Percentiles rank a stretch among this genome's conserved stretches.
Evolutionary conservation across 1,140 invertebrate genomes (phyloP).

Genomic region (Meloidogyne floridensis): DNA sequence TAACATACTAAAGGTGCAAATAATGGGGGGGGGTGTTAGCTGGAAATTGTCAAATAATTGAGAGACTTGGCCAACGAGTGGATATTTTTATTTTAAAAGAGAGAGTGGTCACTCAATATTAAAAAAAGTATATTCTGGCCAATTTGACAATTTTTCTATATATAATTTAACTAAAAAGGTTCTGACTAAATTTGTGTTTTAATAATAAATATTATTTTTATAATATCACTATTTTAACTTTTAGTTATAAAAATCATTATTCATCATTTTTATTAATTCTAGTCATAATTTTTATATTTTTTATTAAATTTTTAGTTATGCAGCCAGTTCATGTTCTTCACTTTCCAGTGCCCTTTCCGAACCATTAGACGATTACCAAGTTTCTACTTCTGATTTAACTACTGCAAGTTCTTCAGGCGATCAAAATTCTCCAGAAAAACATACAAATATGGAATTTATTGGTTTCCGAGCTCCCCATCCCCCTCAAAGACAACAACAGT

Average conservation of each 20-base stretch:
- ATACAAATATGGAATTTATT: not conserved
- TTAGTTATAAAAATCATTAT: no score
- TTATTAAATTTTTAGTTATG: constrained; percentile 33
- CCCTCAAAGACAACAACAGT: not conserved
- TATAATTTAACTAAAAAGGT: not conserved
- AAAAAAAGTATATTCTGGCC: not conserved
- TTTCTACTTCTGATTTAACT: constrained; percentile 40
- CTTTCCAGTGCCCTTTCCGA: constrained; percentile 38
- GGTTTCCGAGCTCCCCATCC: not conserved
- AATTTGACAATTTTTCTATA: constrained; percentile 3
- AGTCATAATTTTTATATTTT: constrained; percentile 7
- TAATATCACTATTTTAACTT: no score
- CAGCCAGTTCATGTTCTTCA: constrained; percentile 35
- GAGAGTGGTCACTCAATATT: not conserved
- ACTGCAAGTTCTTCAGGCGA: not conserved
- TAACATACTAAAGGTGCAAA: not conserved
- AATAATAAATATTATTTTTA: not conserved
- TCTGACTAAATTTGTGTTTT: not conserved
- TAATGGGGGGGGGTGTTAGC: not conserved
- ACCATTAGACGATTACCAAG: constrained; percentile 26
- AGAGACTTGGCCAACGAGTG: not conserved
- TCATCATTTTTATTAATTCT: not conserved
- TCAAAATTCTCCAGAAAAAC: constrained; percentile 3
- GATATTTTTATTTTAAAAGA: not conserved
- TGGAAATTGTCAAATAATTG: not conserved